phyloP scores from a whole-genome alignment of 1,140 invertebrate genomes.

The Sitophilus oryzae region DNA sequence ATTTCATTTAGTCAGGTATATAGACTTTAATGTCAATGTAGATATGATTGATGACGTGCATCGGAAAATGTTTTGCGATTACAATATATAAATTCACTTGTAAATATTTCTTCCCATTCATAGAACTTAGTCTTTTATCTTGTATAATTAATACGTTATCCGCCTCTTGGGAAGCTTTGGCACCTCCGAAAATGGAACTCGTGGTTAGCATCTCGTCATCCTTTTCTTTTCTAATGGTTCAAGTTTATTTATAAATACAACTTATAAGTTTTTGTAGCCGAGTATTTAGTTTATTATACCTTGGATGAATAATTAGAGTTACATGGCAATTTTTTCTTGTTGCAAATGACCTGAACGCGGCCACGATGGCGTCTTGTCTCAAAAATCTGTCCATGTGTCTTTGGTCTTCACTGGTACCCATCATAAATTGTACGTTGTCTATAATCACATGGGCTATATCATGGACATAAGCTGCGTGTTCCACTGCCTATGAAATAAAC shows the following conservation, averaged over 20 bases:
- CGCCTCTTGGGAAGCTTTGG: conserved; percentile 94
- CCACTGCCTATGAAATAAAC: conserved; percentile 82
- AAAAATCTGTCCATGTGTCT: conserved; percentile 71
- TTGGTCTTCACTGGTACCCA: conserved; percentile 64
- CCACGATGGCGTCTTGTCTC: conserved; percentile 85
- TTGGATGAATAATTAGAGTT: conserved; percentile 94
- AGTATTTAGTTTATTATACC: too few species aligned
- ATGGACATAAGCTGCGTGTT: conserved; percentile 86
- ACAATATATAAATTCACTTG: too few species aligned
- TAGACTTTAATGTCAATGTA: too few species aligned
- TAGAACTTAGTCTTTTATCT: conserved; percentile 69
- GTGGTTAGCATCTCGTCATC: conserved; percentile 78
- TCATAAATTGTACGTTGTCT: conserved; percentile 99
- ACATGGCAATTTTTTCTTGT: conserved; percentile 91
- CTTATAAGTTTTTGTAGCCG: too few species aligned
- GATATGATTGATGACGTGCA: too few species aligned
- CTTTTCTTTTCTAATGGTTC: too few species aligned
- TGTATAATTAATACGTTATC: conserved; percentile 96
- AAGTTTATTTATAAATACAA: too few species aligned
- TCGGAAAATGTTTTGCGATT: too few species aligned
- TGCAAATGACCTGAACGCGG: conserved; percentile 84
- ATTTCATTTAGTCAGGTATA: too few species aligned
- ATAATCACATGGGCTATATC: conserved; percentile 94
- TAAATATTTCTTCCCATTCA: conserved; percentile 77
- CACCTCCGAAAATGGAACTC: conserved; percentile 91